These are phyloP conservation scores for Eurystomus gularis DNA, from an alignment of 2,113 vertebrate species.

Conservation along the genomic window DNA sequence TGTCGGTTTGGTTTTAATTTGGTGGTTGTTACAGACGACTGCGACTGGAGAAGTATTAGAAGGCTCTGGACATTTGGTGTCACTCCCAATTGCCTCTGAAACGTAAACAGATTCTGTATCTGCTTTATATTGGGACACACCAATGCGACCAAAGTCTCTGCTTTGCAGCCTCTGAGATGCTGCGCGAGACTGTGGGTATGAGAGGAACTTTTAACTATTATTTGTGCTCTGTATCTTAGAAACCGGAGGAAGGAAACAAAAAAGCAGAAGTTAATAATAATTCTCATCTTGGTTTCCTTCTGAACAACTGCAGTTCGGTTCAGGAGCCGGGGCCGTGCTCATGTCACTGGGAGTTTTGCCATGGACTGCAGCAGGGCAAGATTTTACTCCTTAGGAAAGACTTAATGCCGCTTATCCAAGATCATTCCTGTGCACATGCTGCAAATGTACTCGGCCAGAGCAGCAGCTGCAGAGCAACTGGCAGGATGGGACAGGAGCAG, in stretches of 20 bases:
- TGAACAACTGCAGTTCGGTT: not conserved
- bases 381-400: not conserved
- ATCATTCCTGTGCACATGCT: not conserved
- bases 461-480: conserved; percentile 36
- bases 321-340: not conserved
- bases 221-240: not conserved
- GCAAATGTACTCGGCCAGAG: not conserved
- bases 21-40: not conserved
- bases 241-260: not conserved
- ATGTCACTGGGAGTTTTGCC: conserved; percentile 4
- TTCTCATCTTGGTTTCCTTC: not conserved
- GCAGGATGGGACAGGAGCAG: not conserved
- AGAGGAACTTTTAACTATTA: not conserved
- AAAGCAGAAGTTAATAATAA: not conserved
- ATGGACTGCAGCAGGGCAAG: not conserved
- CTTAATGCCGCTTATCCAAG: not conserved
- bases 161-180: not conserved
- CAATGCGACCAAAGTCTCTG: not conserved
- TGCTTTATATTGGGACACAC: not conserved
- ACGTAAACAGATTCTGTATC: not conserved
- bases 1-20: not conserved
- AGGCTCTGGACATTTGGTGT: not conserved
- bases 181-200: not conserved
- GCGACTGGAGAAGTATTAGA: not conserved
- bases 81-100: not conserved